Percentiles rank a stretch among this genome's conserved stretches.
Conservation (phyloP, 2,888 invertebrate species). For the Orchesella flavescens region DNA sequence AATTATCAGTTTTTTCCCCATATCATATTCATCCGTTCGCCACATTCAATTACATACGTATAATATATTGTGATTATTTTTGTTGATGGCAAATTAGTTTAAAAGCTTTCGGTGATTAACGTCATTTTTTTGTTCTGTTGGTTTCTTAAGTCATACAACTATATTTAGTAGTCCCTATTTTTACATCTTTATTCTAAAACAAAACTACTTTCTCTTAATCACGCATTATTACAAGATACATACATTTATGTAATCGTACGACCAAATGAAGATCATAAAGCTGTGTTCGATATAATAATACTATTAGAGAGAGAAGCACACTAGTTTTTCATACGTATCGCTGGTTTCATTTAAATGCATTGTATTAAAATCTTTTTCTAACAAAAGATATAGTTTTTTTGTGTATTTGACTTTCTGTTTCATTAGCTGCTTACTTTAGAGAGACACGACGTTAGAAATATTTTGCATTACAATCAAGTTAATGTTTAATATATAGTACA, state of each 20-base stretch:
- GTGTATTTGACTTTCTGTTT: neutral
- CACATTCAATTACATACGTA: conserved; percentile 26
- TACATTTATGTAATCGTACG: neutral
- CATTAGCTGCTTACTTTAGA: neutral
- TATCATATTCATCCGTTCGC: conserved; percentile 23
- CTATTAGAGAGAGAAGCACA: conserved; percentile 44
- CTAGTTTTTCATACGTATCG: conserved; percentile 55
- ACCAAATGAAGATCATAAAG: conserved; percentile 20
- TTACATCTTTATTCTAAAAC: conserved; percentile 4
- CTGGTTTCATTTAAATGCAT: conserved; percentile 44
- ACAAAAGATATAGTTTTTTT: neutral
- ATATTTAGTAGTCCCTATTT: neutral
- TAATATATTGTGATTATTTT: conserved; percentile 15
- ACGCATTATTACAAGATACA: conserved; percentile 6
- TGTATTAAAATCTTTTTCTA: neutral
- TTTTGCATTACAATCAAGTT: neutral
- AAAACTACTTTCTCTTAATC: conserved; percentile 11
- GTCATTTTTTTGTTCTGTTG: neutral
- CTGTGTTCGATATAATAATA: conserved; percentile 15
- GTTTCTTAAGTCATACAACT: neutral
- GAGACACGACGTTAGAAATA: conserved; percentile 3
- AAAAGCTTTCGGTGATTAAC: conserved; percentile 6
- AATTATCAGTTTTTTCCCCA: conserved; percentile 31
- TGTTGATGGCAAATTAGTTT: conserved; percentile 9
- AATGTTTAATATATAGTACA: no score